Base-by-base conservation (phyloP, 1,140 invertebrate genomes). In the Planococcus citri region DNA sequence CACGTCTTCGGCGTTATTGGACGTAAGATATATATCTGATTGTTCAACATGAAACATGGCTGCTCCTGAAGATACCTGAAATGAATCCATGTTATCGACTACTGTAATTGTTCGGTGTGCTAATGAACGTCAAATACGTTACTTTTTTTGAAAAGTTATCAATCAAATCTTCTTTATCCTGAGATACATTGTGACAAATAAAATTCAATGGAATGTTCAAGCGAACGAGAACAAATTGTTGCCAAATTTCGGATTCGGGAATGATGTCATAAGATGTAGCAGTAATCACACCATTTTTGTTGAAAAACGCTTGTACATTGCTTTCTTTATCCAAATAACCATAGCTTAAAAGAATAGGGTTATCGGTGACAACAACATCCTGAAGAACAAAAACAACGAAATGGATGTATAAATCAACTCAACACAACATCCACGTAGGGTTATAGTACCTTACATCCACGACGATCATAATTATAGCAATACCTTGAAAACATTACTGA, bases 31-130 rank as follows among this genome's bases (percentile, higher is more conserved):
- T 64, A 64, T 27, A 22, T 64, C 60, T 9, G 60, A 64, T 12
- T 64, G 21, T 27, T 64, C 25, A 24, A 64, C 24, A 27, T 64
- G 60, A 64, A 58, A 64, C 60, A 64, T 64, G 24, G 60, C 60
- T 20, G 60, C 21, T 64, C 60, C 60, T 25, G 60, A 64, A 4
- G 60, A 64, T 25, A 64, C 20, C 60, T 64, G 17, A 64, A 33
- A 33, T 33, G 12, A 33, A 33, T 33, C 29, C 3, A 33, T n/a
- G n/a, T n/a, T n/a, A n/a, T n/a, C 29, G 29, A 33, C 12, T 3
- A 33, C 29, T 6, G 29, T 33, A 6, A 33, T 33, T 6, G 29
- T 33, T 33, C 29, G 12, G 12, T 33, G 29, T 33, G n/a, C n/a
- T n/a, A n/a, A n/a, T n/a, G n/a, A n/a, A n/a, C n/a, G n/a, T n/a